phyloP scores from a whole-genome alignment of 1,140 invertebrate species.

The Drosophila novamexicana region DNA sequence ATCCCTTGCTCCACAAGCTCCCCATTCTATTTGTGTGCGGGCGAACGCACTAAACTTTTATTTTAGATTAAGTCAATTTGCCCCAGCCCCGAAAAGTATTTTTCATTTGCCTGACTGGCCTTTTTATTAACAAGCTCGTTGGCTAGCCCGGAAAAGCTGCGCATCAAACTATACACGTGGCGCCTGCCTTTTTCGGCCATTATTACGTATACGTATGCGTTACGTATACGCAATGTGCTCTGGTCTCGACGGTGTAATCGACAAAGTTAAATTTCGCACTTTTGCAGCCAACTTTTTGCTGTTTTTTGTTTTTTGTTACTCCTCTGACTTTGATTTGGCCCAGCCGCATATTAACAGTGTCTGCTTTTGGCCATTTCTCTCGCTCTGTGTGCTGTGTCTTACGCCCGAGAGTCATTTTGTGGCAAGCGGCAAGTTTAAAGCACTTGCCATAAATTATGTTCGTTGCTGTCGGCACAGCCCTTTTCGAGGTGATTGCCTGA shows the following conservation, averaged over 20 bases:
- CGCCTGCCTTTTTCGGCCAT: slow-evolving; percentile 18
- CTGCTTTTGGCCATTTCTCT: not conserved
- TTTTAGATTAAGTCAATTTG: slow-evolving; percentile 82
- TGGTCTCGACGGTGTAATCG: slow-evolving; percentile 75
- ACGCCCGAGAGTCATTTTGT: slow-evolving; percentile 48
- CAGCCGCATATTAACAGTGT: slow-evolving; percentile 52
- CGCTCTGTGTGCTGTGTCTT: not conserved
- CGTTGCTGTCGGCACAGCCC: slow-evolving; percentile 54
- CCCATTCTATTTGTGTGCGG: slow-evolving; percentile 20
- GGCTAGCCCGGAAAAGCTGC: slow-evolving; percentile 34
- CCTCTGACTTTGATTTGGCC: slow-evolving; percentile 48
- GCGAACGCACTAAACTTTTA: slow-evolving; percentile 74
- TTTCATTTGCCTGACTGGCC: slow-evolving; percentile 71
- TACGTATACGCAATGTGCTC: slow-evolving; percentile 65
- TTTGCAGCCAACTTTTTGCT: slow-evolving; percentile 44
- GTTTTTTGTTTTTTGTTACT: slow-evolving; percentile 5
- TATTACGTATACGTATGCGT: slow-evolving; percentile 63
- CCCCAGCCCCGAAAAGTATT: slow-evolving; percentile 61
- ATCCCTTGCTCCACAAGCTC: not conserved
- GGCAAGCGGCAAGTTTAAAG: slow-evolving; percentile 61
- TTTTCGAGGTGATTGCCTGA: slow-evolving; percentile 71
- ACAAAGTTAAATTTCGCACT: slow-evolving; percentile 77
- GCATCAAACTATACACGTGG: slow-evolving; percentile 63
- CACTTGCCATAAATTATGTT: slow-evolving; percentile 72
- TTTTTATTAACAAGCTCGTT: slow-evolving; percentile 72